Conservation (phyloP, 2,113 vertebrate species). For the Ceyx melanurus region DNA sequence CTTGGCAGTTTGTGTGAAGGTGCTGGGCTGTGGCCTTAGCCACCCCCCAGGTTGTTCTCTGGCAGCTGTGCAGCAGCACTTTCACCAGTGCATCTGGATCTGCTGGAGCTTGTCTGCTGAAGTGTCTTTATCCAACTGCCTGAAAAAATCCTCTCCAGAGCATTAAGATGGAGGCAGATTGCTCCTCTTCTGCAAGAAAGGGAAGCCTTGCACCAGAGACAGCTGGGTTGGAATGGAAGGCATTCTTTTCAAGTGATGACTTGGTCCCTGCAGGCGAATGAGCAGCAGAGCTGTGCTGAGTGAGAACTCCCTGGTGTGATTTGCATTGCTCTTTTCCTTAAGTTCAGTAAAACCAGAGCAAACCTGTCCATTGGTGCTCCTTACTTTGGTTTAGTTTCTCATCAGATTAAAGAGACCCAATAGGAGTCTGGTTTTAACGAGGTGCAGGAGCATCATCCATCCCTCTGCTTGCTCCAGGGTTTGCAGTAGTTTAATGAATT, state of each 20-base stretch:
- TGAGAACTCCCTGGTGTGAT: background rate
- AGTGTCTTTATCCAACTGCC: background rate
- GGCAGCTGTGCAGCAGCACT: background rate
- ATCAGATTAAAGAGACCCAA: constrained; percentile 55
- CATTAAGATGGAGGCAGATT: background rate
- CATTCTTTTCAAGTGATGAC: background rate
- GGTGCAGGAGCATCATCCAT: background rate
- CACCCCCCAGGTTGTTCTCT: background rate
- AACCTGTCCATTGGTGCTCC: constrained; percentile 30
- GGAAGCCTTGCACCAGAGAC: background rate
- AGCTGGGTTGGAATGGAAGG: background rate
- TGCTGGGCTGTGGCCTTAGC: background rate
- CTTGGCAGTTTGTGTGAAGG: background rate
- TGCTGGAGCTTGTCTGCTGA: background rate
- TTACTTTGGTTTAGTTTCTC: constrained; percentile 42
- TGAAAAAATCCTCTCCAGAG: background rate
- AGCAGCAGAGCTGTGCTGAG: constrained; percentile 14
- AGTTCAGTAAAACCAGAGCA: constrained; percentile 42
- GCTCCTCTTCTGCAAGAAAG: background rate
- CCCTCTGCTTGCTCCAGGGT: background rate
- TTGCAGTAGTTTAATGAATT: constrained; percentile 46
- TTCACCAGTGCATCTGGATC: background rate
- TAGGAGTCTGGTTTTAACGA: background rate
- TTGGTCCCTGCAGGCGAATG: background rate
- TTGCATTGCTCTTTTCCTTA: constrained; percentile 49